Evolutionary conservation across 2,797 vertebrate species (phyloP), one percentile per base, ranked within the genome.

Genomic region (Chaunax sp.): DNA sequence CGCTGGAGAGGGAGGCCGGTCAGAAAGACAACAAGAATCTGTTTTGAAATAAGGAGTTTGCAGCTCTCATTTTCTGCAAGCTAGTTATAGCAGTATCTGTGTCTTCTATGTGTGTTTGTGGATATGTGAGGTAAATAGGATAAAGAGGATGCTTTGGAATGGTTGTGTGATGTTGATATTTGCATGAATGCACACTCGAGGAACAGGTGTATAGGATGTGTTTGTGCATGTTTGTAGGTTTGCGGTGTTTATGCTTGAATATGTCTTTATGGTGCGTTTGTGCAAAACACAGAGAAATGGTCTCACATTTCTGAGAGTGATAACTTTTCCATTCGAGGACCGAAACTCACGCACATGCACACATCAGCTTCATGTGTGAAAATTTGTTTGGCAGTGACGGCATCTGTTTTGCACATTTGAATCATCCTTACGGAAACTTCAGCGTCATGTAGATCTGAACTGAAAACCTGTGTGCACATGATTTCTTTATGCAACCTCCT

Each of bases 1-100:
- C 40, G 72, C 85, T 77, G 83, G 84, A 16, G 81, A 69, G 80
- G 1, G 73, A 76, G 66, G 80, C 59, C 80, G 75, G 84, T 86
- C 85, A 82, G 71, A 70, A 69, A 84, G 83, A 88, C 87, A 87
- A 88, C 83, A 86, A 86, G 80, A 85, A 87, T 75, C 75, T 78
- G 80, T 85, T 85, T 85, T 52, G 70, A 88, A 83, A 84, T 67
- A 50, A 73, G 70, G 52, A 59, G 61, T 69, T 35, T 43, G 33
- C 49, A 38, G 56, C 69, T 75, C 66, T 64, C 49, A 59, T 68
- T 3, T 75, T 56, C 54, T 57, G 55, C 56, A 19, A 6, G 59
- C 59, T 69, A 43, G 68, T 77, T 66, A 59, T 49, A 63, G 33
- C 30, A 2, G 35, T 65, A 54, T 79, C 64, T 37, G 16, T 77